Evolutionary conservation across 2,888 invertebrate genomes (phyloP).

Genomic region (Dicycla oo): DNA sequence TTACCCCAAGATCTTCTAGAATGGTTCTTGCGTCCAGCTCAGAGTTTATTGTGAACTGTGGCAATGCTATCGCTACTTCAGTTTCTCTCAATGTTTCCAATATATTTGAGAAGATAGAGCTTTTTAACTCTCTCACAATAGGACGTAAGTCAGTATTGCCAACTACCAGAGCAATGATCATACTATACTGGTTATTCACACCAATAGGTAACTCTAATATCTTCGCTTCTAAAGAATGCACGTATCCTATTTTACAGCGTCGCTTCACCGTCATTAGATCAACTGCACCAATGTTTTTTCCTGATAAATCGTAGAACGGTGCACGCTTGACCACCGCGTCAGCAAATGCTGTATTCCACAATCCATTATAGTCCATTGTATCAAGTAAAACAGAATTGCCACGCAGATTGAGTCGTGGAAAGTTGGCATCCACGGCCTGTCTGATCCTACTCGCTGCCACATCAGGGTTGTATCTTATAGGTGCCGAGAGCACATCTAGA

Average conservation of each 20-base stretch:
- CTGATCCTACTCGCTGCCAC: constrained; percentile 35
- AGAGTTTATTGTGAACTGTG: constrained; percentile 53
- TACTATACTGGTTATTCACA: constrained; percentile 46
- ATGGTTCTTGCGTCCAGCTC: constrained; percentile 57
- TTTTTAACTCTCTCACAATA: neutral
- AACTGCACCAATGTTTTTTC: constrained; percentile 49
- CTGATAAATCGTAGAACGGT: constrained; percentile 48
- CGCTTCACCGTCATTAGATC: constrained; percentile 57
- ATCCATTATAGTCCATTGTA: constrained; percentile 58
- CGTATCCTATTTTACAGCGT: constrained; percentile 50
- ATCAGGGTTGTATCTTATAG: constrained; percentile 35
- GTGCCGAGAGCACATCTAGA: constrained; percentile 43
- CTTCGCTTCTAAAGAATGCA: constrained; percentile 37
- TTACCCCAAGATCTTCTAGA: constrained; percentile 58
- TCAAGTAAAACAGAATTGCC: constrained; percentile 60
- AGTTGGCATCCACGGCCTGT: constrained; percentile 9
- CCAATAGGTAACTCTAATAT: constrained; percentile 66
- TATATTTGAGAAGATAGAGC: constrained; percentile 14
- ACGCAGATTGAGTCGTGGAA: constrained; percentile 29
- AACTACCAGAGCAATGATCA: constrained; percentile 52
- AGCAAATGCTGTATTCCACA: constrained; percentile 58
- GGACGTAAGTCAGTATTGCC: constrained; percentile 12
- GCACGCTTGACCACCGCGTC: constrained; percentile 46
- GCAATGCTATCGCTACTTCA: constrained; percentile 51
- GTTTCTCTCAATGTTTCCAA: constrained; percentile 29